Evolutionary conservation across 2,888 invertebrate species (phyloP), one percentile per base, ranked within the genome.

Genomic region (Zygaena filipendulae): DNA sequence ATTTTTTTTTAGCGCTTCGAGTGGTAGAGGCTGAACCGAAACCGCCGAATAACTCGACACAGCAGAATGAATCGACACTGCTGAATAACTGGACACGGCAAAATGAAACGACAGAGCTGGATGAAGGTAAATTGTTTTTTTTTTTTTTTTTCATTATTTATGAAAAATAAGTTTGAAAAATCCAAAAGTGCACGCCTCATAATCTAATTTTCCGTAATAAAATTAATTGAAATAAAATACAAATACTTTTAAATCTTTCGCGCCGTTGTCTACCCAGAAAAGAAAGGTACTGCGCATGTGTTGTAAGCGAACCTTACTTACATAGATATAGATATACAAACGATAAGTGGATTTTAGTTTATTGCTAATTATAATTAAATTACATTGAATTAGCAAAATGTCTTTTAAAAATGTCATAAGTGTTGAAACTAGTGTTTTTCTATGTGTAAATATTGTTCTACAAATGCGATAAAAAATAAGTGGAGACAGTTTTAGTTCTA

Each of bases 311-410:
- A n/a, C n/a, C n/a, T n/a, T n/a, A n/a, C n/a, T n/a, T n/a, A 26
- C 26, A 26, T 26, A 20, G 13, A 26, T 19, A 26, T 11, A 21
- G 26, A 26, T 25, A 26, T 26, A n/a, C n/a, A 26, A 26, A 26
- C 20, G 11, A 26, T 26, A 20, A 20, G 26, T 26, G 21, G 21
- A 26, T 21, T 26, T 26, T 26, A 26, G 20, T 19, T 25, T 25
- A 25, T 25, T 25, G 18, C 25, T 25, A 25, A 25, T 26, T 26
- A 26, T 26, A 26, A 26, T 13, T 26, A 26, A 26, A 26, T 13
- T 26, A 26, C 26, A 26, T 26, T 26, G 26, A 26, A 26, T 26
- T 20, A 26, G 26, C 26, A 26, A 20, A 26, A 26, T 20, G 26
- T 26, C 21, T 20, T 26, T 20, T 20, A 11, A 25, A 20, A 20